Conservation (phyloP, 1,140 invertebrate species). For the Lepidostoma basale region DNA sequence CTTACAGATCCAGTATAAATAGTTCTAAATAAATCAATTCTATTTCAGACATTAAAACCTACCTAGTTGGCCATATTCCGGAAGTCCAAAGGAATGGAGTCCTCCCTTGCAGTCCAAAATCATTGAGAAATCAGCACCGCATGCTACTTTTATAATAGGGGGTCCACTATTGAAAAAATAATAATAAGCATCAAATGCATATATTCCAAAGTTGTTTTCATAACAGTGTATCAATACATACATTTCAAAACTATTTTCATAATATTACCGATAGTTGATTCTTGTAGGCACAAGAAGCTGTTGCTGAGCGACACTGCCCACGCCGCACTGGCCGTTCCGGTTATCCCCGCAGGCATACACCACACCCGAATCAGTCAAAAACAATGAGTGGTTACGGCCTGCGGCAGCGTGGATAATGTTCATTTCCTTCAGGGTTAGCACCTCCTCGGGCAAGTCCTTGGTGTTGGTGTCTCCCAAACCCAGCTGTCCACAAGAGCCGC, state of each 20-base stretch:
- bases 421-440: conserved; percentile 75
- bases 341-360: conserved; percentile 91
- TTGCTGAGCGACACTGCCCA: conserved; percentile 73
- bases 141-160: conserved; percentile 83
- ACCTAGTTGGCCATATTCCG: conserved; percentile 90
- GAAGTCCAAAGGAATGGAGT: conserved; percentile 88
- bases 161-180: conserved; percentile 64
- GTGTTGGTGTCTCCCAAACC: conserved; percentile 80
- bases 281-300: conserved; percentile 74
- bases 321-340: conserved; percentile 88
- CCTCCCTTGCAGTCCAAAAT: conserved; percentile 88
- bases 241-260: conserved; percentile 36
- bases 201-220: conserved; percentile 13
- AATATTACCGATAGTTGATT: conserved; percentile 71
- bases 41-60: conserved; percentile 41
- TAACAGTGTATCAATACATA: neutral
- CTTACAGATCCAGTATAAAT: neutral
- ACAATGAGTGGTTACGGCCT: conserved; percentile 86
- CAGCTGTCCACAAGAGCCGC: conserved; percentile 85
- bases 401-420: conserved; percentile 86
- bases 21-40: neutral
- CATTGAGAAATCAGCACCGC: conserved; percentile 91
- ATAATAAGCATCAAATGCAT: conserved; percentile 25
- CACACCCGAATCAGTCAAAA: conserved; percentile 83
- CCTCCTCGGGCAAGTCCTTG: conserved; percentile 74